Conservation (phyloP, 2,113 vertebrate species). For the Trematomus loennbergii region DNA sequence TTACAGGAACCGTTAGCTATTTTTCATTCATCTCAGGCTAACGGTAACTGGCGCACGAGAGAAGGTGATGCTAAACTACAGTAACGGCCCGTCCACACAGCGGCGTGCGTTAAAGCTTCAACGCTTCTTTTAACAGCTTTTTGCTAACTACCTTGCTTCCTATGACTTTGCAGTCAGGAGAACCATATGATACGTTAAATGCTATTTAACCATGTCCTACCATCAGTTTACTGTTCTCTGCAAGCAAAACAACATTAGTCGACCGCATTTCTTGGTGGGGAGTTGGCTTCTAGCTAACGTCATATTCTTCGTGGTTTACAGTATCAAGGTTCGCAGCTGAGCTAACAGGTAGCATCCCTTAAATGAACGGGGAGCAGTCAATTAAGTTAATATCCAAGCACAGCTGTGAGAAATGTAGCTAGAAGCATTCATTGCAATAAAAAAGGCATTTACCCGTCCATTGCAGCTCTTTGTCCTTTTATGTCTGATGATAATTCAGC, state of each 20-base stretch:
- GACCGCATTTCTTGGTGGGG: not conserved
- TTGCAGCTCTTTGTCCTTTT: constrained; percentile 78
- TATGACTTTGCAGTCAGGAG: not conserved
- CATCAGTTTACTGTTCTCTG: not conserved
- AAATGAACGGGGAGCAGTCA: fast-evolving
- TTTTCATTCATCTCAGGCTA: too few species aligned
- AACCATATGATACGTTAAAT: not conserved
- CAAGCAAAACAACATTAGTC: not conserved
- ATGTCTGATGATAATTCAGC: constrained; percentile 53
- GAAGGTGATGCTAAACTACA: too few species aligned
- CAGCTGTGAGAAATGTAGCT: fast-evolving
- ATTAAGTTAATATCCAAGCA: not conserved
- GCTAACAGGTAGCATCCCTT: constrained; percentile 42
- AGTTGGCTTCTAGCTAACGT: constrained; percentile 27
- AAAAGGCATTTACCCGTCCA: constrained; percentile 72
- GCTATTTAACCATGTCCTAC: too few species aligned
- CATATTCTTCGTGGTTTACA: not conserved
- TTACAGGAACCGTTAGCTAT: not conserved
- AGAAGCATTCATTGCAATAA: not conserved
- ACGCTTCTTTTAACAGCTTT: too few species aligned
- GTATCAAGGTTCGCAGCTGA: not conserved
- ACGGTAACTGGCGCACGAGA: too few species aligned
- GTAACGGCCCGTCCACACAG: too few species aligned
- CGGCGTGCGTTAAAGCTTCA: too few species aligned
- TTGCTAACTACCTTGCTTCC: too few species aligned